A percentile compares a stretch with the other conserved stretches of the same genome.
Evolutionary conservation across 2,113 vertebrate species (phyloP).

Genomic region (Xiphophorus couchianus): DNA sequence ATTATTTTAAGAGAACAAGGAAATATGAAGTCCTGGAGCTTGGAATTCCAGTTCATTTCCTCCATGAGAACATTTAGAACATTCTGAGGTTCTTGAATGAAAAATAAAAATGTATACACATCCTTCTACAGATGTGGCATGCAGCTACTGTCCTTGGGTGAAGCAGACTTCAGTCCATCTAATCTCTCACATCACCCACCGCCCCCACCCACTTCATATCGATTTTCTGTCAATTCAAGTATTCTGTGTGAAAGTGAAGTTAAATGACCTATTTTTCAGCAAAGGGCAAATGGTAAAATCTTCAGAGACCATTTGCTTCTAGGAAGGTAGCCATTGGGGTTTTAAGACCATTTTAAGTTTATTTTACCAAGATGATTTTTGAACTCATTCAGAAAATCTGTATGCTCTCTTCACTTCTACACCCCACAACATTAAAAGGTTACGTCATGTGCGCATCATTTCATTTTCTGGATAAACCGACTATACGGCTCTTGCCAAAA

Average conservation of each 20-base stretch:
- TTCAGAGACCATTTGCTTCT: conserved; percentile 4
- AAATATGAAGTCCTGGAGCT: too few species aligned
- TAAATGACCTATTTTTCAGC: conserved; percentile 34
- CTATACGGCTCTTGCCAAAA: not conserved
- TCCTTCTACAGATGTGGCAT: not conserved
- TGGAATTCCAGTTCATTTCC: not conserved
- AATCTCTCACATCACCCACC: not conserved
- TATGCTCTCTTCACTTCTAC: not conserved
- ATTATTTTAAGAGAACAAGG: not conserved
- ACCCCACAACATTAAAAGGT: not conserved
- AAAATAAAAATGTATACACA: not conserved
- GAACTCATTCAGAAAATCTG: not conserved
- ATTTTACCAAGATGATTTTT: not conserved
- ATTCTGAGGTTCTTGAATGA: not conserved
- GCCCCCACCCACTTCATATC: conserved; percentile 41
- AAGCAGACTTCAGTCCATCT: not conserved
- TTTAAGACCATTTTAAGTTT: not conserved
- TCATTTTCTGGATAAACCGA: too few species aligned
- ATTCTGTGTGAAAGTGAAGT: conserved; percentile 49
- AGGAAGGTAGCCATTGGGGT: not conserved
- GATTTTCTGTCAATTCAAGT: conserved; percentile 73
- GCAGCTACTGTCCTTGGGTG: not conserved
- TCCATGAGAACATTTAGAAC: not conserved
- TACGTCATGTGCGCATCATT: not conserved
- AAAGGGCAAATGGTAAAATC: conserved; percentile 35